Evolutionary conservation across 2,888 invertebrate genomes (phyloP).

Genomic region (Malthinus flaveolus): DNA sequence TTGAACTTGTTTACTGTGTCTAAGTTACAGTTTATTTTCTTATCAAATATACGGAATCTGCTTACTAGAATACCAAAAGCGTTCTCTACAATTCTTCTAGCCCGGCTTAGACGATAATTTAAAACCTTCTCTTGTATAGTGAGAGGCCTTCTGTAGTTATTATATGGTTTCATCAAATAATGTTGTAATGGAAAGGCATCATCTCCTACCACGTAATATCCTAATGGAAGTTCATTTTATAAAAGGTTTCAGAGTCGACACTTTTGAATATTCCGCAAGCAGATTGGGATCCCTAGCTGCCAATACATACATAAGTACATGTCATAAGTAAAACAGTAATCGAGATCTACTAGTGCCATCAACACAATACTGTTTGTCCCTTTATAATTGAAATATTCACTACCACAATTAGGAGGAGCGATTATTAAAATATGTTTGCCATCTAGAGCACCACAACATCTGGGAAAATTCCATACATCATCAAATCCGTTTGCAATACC

Average conservation of each 20-base stretch:
- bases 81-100: neutral
- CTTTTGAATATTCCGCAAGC: no score
- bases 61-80: constrained; percentile 3
- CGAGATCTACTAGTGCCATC: constrained; percentile 4
- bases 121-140: neutral
- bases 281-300: neutral
- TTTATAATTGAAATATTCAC: neutral
- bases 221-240: no score
- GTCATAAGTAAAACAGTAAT: constrained; percentile 7
- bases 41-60: no score
- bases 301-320: neutral
- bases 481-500: no score
- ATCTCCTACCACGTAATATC: constrained; percentile 7
- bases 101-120: constrained; percentile 8
- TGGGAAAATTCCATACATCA: neutral
- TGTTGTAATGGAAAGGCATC: constrained; percentile 10
- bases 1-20: no score
- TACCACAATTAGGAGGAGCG: neutral
- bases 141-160: neutral
- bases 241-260: no score
- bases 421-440: constrained; percentile 6
- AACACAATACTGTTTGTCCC: neutral
- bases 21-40: no score
- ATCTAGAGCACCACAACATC: constrained; percentile 1
- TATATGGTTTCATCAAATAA: constrained; percentile 10